These are phyloP conservation scores for Pinctada fucata DNA, from an alignment of 2,888 invertebrate genomes.

Conservation along the genomic window DNA sequence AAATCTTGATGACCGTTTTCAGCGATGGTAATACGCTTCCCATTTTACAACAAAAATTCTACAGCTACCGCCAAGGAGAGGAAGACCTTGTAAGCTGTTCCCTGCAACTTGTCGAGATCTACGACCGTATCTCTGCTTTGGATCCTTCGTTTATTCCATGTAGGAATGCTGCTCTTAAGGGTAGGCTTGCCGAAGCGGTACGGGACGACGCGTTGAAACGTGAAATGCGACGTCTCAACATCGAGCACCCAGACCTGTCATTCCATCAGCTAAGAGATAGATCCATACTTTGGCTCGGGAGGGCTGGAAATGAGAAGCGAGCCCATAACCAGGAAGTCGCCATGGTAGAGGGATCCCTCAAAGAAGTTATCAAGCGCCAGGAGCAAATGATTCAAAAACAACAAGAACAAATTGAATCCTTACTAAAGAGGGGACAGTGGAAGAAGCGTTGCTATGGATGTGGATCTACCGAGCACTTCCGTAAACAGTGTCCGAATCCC, in stretches of 20 bases:
- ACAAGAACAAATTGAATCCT: too few relatives aligned
- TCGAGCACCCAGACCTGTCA: slow-evolving; percentile 11
- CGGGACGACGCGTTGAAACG: slow-evolving; percentile 19
- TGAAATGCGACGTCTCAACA: slow-evolving; percentile 25
- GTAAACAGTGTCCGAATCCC: background rate
- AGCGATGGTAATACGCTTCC: slow-evolving; percentile 26
- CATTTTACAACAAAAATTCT: slow-evolving; percentile 19
- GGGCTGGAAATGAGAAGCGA: background rate
- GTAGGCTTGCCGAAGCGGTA: slow-evolving; percentile 17
- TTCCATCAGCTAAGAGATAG: slow-evolving; percentile 25
- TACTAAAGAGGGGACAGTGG: background rate
- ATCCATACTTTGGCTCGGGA: slow-evolving; percentile 14
- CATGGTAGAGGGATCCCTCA: too few relatives aligned
- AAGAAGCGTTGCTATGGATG: slow-evolving; percentile 11
- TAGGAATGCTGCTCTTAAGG: slow-evolving; percentile 18
- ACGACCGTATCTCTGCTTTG: slow-evolving; percentile 22
- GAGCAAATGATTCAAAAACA: too few relatives aligned
- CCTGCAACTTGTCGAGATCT: slow-evolving; percentile 14
- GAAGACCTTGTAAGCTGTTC: slow-evolving; percentile 28
- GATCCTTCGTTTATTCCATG: slow-evolving; percentile 15
- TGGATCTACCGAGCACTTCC: background rate
- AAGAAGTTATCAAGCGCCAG: too few relatives aligned
- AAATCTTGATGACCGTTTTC: slow-evolving; percentile 18
- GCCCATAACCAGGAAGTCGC: slow-evolving; percentile 3
- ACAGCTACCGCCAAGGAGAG: slow-evolving; percentile 12